Evolutionary conservation across 2,797 vertebrate species (phyloP), one percentile per base, ranked within the genome.

Genomic region (Alosa sapidissima): DNA sequence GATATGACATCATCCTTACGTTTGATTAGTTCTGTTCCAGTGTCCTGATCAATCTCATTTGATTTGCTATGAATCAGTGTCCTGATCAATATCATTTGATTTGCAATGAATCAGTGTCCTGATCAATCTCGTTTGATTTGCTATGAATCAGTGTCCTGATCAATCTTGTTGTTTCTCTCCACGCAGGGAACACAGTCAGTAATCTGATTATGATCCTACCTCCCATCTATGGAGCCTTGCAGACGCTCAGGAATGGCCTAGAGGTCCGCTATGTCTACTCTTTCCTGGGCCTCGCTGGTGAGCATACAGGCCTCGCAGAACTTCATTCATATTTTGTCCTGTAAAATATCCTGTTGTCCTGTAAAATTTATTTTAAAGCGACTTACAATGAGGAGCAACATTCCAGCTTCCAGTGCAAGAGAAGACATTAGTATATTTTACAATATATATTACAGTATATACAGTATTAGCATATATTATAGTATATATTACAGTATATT

Each of bases 161-260:
- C 87, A 14, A 4, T 45, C 33, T 47, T 83, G 72, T 88, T 16
- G 89, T 83, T n/a, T 91, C 90, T 94, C 92, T 13, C 91, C 85
- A 10, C 89, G 60, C 93, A 99, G 98, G 98, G 98, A 99, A 99
- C 94, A 99, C 98, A 24, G 96, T 99, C 93, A 99, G 98, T 94
- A 99, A 99, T 94, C 95, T 99, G 95, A 98, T 99, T 90, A 99
- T 99, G 97, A 99, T 99, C 91, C 93, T 99, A 89, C 98, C 98
- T 94, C 98, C 98, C 75, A 93, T 99, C 86, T 98, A 94, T 85
- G 98, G 98, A 88, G 98, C 97, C 86, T 92, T 98, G 88, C 97
- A 98, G 92, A 97, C 97, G 5, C 93, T 93, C 88, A 96, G 92
- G 88, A 96, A 97, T n/a, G 96, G 97, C 91, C 96, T 98, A 33